Conservation (phyloP, 1,140 invertebrate genomes). For the Sipha flava region DNA sequence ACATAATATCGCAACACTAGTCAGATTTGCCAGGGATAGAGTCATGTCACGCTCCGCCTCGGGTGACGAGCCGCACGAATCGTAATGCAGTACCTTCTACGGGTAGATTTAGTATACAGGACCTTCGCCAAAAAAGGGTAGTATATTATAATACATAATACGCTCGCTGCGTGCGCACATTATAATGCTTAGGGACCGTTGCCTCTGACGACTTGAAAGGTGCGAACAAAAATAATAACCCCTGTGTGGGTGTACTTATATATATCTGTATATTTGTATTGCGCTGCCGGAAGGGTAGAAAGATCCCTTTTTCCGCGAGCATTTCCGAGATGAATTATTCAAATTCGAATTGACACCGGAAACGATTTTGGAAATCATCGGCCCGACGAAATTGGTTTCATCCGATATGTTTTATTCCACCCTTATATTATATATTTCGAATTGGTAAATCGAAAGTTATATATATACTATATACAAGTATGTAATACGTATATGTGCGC, state of each 20-base stretch:
- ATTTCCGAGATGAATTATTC: constrained; percentile 12
- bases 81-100: too few relatives aligned
- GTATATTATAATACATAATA: too few relatives aligned
- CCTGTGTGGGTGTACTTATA: not conserved
- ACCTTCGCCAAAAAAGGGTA: too few relatives aligned
- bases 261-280: not conserved
- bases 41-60: too few relatives aligned
- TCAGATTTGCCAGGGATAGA: too few relatives aligned
- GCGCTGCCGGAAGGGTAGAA: not conserved
- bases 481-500: not conserved
- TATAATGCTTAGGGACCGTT: too few relatives aligned
- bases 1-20: too few relatives aligned
- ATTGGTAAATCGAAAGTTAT: not conserved
- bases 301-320: not conserved
- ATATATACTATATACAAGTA: not conserved
- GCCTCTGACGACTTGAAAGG: not conserved
- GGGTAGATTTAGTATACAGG: too few relatives aligned
- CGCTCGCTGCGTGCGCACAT: too few relatives aligned
- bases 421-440: not conserved
- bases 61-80: too few relatives aligned
- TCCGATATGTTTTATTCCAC: not conserved
- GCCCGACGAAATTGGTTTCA: not conserved
- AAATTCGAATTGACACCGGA: constrained; percentile 11
- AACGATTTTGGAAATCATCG: constrained; percentile 13
- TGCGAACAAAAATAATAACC: not conserved